Percentiles rank a stretch among this genome's conserved stretches.
Conservation (phyloP, 2,797 vertebrate species). For the Hylomyscus alleni region DNA sequence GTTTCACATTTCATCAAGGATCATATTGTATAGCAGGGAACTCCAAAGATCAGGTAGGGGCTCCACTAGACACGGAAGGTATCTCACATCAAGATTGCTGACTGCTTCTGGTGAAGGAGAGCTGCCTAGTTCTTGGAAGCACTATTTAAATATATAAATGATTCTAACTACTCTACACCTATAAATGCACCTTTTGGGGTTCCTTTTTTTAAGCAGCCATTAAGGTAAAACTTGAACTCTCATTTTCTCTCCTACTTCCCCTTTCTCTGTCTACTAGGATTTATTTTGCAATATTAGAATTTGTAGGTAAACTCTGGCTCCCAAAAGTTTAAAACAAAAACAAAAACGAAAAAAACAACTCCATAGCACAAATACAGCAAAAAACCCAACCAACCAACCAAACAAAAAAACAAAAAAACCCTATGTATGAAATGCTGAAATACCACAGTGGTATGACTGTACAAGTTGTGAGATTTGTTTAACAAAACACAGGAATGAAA, state of each 20-base stretch:
- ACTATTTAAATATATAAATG: conserved; percentile 33
- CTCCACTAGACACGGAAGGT: not conserved
- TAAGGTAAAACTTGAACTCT: conserved; percentile 53
- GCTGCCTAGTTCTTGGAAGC: conserved; percentile 10
- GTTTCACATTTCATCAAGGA: conserved; percentile 36
- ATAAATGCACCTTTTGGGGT: not conserved
- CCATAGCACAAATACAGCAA: not conserved
- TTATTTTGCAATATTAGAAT: conserved; percentile 26
- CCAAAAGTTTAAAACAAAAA: conserved; percentile 12
- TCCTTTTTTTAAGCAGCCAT: conserved; percentile 22
- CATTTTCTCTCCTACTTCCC: not conserved
- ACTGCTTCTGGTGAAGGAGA: not conserved
- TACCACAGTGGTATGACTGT: not conserved
- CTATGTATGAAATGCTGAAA: not conserved
- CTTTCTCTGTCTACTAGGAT: not conserved
- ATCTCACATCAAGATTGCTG: not conserved
- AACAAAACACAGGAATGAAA: conserved; percentile 18
- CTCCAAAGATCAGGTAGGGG: not conserved
- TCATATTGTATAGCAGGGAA: conserved; percentile 6
- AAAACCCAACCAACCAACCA: not conserved
- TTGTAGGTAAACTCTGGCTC: conserved; percentile 30
- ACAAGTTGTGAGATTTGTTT: not conserved
- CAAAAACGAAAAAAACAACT: too few relatives aligned
- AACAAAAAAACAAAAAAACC: too few relatives aligned
- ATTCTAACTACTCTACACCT: not conserved